Evolutionary conservation across 2,113 vertebrate species (phyloP).

Genomic region (Hemicordylus capensis): DNA sequence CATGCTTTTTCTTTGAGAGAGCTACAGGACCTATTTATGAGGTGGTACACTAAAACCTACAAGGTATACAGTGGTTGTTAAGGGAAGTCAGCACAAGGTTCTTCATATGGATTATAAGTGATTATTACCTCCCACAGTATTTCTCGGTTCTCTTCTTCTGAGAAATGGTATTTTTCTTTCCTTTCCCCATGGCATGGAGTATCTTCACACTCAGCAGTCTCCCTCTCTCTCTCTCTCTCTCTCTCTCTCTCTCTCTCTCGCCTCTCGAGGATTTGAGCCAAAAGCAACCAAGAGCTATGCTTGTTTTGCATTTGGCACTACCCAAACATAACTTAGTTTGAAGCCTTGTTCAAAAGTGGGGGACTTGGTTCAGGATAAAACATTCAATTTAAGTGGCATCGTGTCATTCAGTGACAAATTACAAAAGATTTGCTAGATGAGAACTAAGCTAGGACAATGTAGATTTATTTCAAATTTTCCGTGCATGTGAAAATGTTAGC

Average conservation of each 20-base stretch:
- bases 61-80: not conserved
- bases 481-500: fast-evolving
- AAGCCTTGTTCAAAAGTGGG: conserved; percentile 20
- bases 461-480: conserved; percentile 54
- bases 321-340: not conserved
- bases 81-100: not conserved
- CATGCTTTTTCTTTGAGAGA: not conserved
- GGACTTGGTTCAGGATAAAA: conserved; percentile 37
- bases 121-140: not conserved
- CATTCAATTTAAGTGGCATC: conserved; percentile 48
- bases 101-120: fast-evolving
- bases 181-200: not conserved
- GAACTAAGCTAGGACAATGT: conserved; percentile 56
- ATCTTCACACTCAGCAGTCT: conserved; percentile 30
- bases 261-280: conserved; percentile 23
- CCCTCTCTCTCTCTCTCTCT: not conserved
- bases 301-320: conserved; percentile 47
- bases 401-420: conserved; percentile 52
- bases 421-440: conserved; percentile 34
- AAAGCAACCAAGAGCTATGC: conserved; percentile 30
- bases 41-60: not conserved
- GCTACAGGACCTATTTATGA: not conserved
- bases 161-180: conserved; percentile 23
- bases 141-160: not conserved
- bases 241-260: too few species aligned